phyloP scores from a whole-genome alignment of 2,797 vertebrate genomes.

The Halcyon badia region DNA sequence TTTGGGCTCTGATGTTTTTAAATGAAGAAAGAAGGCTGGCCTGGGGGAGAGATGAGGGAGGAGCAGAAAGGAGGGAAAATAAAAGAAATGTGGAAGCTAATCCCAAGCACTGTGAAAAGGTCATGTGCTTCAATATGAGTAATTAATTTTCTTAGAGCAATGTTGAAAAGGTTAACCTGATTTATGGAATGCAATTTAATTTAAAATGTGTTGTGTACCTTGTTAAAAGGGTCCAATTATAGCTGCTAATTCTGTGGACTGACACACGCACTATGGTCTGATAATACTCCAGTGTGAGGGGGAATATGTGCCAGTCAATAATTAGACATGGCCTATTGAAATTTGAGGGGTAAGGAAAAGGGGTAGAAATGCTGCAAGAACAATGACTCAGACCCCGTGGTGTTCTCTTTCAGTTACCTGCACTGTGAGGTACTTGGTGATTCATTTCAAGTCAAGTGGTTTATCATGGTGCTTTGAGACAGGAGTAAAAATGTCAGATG shows the following conservation, averaged over 20 bases:
- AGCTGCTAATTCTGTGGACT: slow-evolving; percentile 72
- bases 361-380: background rate
- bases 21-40: background rate
- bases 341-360: background rate
- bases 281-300: background rate
- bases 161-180: slow-evolving; percentile 88
- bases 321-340: slow-evolving; percentile 7
- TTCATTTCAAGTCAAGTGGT: background rate
- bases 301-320: slow-evolving; percentile 4
- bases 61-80: background rate
- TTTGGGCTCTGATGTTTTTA: background rate
- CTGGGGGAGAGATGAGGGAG: background rate
- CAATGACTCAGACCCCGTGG: background rate
- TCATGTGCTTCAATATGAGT: slow-evolving; percentile 82
- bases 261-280: background rate
- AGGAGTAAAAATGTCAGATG: background rate
- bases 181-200: slow-evolving; percentile 85
- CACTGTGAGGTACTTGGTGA: background rate
- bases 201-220: slow-evolving; percentile 85
- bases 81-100: slow-evolving; percentile 55
- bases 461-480: background rate
- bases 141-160: slow-evolving; percentile 85
- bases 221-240: slow-evolving; percentile 82
- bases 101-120: slow-evolving; percentile 81
- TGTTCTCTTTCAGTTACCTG: background rate